Percentiles rank a stretch among this genome's conserved stretches.
These are phyloP conservation scores for Corticium candelabrum DNA, from an alignment of 37 sponge, comb jelly and placozoan genomes.

Conservation along the genomic window DNA sequence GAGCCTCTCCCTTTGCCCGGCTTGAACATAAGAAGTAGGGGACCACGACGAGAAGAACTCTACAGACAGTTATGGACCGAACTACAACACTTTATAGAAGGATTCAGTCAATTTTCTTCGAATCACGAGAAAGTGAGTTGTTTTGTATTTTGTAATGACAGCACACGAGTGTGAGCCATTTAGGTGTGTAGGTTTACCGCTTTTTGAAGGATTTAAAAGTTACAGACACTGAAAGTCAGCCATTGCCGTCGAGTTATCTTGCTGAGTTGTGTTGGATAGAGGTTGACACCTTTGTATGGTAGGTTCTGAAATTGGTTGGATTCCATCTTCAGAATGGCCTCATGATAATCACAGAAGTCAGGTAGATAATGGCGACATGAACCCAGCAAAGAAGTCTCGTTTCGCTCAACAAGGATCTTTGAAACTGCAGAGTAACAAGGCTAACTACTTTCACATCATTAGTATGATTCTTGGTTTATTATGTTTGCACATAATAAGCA, in stretches of 20 bases:
- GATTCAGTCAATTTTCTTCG: background rate
- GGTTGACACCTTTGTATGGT: no score
- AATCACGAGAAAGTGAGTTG: background rate
- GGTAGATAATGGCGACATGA: background rate
- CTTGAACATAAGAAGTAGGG: slow-evolving; percentile 34
- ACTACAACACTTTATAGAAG: slow-evolving; percentile 6
- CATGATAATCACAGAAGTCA: no score
- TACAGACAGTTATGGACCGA: slow-evolving; percentile 68
- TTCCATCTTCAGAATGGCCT: no score
- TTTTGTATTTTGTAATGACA: background rate
- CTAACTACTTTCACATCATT: background rate
- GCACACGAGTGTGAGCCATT: background rate
- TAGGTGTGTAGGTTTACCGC: background rate
- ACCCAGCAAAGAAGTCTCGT: background rate
- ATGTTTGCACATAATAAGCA: background rate
- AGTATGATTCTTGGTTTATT: background rate
- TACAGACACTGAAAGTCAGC: background rate
- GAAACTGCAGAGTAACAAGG: no score
- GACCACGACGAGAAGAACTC: slow-evolving; percentile 64
- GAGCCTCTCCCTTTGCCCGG: slow-evolving; percentile 36
- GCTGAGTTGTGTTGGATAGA: no score
- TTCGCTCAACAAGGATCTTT: no score
- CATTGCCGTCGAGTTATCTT: background rate
- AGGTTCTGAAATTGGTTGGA: no score
- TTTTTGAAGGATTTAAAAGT: background rate